Conservation (phyloP, 2,888 invertebrate genomes). For the Alsophila aescularia region DNA sequence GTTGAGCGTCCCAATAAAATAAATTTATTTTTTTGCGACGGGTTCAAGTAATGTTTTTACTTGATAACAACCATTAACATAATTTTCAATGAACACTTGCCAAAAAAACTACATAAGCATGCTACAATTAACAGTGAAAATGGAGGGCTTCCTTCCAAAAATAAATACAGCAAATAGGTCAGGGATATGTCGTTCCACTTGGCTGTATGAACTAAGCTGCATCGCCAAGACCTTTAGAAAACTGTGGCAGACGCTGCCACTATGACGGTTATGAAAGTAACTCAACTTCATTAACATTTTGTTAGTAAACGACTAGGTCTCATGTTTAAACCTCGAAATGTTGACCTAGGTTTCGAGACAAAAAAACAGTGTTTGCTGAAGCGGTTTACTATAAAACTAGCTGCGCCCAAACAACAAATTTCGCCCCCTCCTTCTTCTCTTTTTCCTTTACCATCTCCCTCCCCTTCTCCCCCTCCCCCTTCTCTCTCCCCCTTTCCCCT, state of each 20-base stretch:
- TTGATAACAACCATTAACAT: slow-evolving; percentile 7
- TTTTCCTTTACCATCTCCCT: too few relatives aligned
- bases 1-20: background rate
- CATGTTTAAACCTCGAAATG: too few relatives aligned
- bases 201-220: slow-evolving; percentile 45
- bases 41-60: background rate
- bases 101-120: slow-evolving; percentile 35
- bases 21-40: background rate
- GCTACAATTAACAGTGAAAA: slow-evolving; percentile 38
- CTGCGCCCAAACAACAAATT: too few relatives aligned
- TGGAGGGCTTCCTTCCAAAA: slow-evolving; percentile 43
- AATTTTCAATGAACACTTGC: slow-evolving; percentile 4
- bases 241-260: slow-evolving; percentile 16
- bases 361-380: too few relatives aligned
- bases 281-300: background rate
- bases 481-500: too few relatives aligned
- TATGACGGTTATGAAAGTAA: slow-evolving; percentile 1
- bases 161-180: slow-evolving; percentile 55
- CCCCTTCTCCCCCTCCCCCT: too few relatives aligned
- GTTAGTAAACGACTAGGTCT: background rate
- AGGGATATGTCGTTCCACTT: slow-evolving; percentile 64
- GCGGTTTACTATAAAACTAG: too few relatives aligned
- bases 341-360: too few relatives aligned
- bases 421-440: too few relatives aligned
- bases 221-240: slow-evolving; percentile 35